These are phyloP conservation scores for Dolichallabes microphthalmus DNA, from an alignment of 2,113 vertebrate species.

Conservation along the genomic window DNA sequence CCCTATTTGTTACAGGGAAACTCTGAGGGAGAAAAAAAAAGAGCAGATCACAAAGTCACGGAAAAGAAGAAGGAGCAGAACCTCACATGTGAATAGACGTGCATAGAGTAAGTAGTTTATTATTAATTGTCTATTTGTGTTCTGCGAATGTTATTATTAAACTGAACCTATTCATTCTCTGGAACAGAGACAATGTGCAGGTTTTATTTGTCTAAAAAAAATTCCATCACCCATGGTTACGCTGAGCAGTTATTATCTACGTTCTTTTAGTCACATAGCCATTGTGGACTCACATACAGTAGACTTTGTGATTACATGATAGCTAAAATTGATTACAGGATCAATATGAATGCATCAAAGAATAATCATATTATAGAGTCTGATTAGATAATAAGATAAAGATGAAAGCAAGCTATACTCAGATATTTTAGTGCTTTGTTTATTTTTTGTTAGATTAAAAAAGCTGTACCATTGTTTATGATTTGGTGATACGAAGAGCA, in stretches of 20 bases:
- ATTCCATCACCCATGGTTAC: not conserved
- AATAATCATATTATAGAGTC: not conserved
- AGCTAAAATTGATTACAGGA: not conserved
- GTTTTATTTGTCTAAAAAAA: not conserved
- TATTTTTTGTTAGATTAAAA: not conserved
- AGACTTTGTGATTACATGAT: not conserved
- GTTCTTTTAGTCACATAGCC: not conserved
- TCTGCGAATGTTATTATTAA: not conserved
- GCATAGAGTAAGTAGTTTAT: conserved; percentile 2
- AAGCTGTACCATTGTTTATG: not conserved
- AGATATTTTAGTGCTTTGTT: not conserved
- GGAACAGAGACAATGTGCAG: not conserved
- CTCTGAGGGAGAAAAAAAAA: not conserved
- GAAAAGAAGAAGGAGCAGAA: not conserved
- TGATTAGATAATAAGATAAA: conserved; percentile 3
- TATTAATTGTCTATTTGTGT: not conserved
- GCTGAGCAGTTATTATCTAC: not conserved
- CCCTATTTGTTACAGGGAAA: not conserved
- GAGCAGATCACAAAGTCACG: not conserved
- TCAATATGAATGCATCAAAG: conserved; percentile 1
- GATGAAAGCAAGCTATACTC: not conserved
- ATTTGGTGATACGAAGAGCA: not conserved
- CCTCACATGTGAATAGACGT: not conserved
- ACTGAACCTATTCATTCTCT: not conserved
- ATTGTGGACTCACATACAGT: conserved; percentile 4